A percentile compares a stretch with the other conserved stretches of the same genome.
These are phyloP conservation scores for Hipposideros larvatus DNA, from an alignment of 2,797 vertebrate genomes.

Conservation along the genomic window DNA sequence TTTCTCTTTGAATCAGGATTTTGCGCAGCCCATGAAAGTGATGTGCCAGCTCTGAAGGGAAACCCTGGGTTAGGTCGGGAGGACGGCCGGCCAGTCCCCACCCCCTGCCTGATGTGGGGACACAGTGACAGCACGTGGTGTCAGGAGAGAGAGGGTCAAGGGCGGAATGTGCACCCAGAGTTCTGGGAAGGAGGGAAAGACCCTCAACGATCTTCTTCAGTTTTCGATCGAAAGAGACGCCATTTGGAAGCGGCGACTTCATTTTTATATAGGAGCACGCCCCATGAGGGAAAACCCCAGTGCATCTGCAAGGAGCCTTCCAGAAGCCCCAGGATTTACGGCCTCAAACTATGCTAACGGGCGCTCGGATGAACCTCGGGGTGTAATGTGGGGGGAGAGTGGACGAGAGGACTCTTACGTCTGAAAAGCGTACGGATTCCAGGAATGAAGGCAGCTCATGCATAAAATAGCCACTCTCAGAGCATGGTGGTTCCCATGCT, in stretches of 20 bases:
- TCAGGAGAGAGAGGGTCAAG: constrained; percentile 70
- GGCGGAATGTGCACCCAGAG: constrained; percentile 69
- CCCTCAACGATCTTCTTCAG: not conserved
- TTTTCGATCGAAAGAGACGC: constrained; percentile 79
- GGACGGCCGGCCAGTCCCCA: not conserved
- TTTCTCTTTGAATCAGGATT: not conserved
- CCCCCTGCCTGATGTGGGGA: not conserved
- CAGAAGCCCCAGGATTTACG: constrained; percentile 75
- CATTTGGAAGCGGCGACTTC: constrained; percentile 78
- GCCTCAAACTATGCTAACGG: constrained; percentile 48
- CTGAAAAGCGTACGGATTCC: constrained; percentile 61
- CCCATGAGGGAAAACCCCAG: constrained; percentile 74
- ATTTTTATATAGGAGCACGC: constrained; percentile 78
- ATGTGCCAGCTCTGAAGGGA: not conserved
- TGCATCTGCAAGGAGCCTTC: constrained; percentile 77
- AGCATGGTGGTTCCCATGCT: not conserved
- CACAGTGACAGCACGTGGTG: not conserved
- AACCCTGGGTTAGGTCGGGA: not conserved
- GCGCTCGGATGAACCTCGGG: constrained; percentile 34
- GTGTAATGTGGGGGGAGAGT: constrained; percentile 13
- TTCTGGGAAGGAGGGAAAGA: constrained; percentile 30
- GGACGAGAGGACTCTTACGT: constrained; percentile 38
- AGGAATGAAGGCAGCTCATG: constrained; percentile 47
- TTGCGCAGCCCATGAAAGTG: not conserved
- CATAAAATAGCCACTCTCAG: constrained; percentile 40